These are phyloP conservation scores for Cataglyphis hispanica DNA, from an alignment of 1,140 invertebrate species.

Conservation along the genomic window DNA sequence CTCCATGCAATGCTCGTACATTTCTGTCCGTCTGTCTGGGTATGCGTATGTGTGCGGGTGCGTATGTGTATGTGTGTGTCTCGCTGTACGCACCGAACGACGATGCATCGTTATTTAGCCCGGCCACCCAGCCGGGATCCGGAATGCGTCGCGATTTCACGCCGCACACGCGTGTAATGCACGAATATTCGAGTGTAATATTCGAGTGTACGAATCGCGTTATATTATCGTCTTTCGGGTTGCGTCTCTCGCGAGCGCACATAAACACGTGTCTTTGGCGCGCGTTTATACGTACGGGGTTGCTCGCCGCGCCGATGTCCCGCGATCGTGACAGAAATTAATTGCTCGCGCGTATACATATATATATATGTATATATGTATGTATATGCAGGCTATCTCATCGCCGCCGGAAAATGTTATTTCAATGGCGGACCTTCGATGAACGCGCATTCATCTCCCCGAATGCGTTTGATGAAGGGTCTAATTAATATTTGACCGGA, in stretches of 20 bases:
- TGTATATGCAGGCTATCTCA: conserved; percentile 16
- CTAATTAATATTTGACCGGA: conserved; percentile 53
- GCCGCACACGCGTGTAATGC: conserved; percentile 17
- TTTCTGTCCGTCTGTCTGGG: conserved; percentile 27
- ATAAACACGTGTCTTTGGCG: conserved; percentile 24
- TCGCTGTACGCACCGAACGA: conserved; percentile 44
- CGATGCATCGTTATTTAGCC: conserved; percentile 53
- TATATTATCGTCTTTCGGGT: conserved; percentile 42
- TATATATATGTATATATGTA: no score
- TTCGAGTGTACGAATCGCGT: conserved; percentile 18
- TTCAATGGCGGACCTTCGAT: conserved; percentile 57
- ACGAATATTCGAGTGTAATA: background rate
- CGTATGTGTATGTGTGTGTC: background rate
- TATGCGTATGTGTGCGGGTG: background rate
- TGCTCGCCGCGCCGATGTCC: conserved; percentile 20
- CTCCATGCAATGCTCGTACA: conserved; percentile 45
- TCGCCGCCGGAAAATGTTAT: conserved; percentile 55
- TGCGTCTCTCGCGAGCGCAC: conserved; percentile 16
- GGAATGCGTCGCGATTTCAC: conserved; percentile 9
- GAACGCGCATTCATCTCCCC: conserved; percentile 44
- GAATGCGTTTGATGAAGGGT: conserved; percentile 56
- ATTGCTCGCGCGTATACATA: conserved; percentile 54
- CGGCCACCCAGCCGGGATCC: background rate
- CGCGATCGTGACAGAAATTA: conserved; percentile 56
- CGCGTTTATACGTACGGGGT: conserved; percentile 22